A percentile compares a stretch with the other conserved stretches of the same genome.
Evolutionary conservation across 2,888 invertebrate species (phyloP).

Genomic region (Vanessa cardui): DNA sequence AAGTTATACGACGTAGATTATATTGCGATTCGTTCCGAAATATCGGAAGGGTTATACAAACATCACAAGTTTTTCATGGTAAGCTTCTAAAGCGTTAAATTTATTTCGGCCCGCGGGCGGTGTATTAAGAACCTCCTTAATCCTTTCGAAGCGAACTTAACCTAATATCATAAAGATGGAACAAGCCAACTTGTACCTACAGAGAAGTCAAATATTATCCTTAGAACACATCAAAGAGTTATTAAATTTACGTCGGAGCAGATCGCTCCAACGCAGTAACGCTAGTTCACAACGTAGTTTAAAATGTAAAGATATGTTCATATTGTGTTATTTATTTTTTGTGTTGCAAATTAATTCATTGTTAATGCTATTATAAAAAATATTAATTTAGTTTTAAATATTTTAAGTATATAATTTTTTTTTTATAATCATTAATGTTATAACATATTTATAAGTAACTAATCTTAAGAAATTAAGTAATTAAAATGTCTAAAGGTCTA

Average conservation of each 20-base stretch:
- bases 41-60: conserved; percentile 54
- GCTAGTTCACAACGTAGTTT: conserved; percentile 5
- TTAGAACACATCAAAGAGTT: conserved; percentile 73
- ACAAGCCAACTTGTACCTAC: conserved; percentile 74
- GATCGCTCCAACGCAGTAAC: conserved; percentile 18
- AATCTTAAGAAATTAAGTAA: too few relatives aligned
- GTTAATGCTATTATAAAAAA: neutral
- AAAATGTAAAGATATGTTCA: conserved; percentile 5
- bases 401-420: too few relatives aligned
- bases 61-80: conserved; percentile 79
- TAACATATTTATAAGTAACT: too few relatives aligned
- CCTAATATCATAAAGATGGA: conserved; percentile 81
- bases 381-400: too few relatives aligned
- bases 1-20: conserved; percentile 30
- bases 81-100: conserved; percentile 78
- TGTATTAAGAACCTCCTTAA: conserved; percentile 79
- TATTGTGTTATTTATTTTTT: neutral
- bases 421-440: too few relatives aligned
- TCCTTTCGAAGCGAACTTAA: conserved; percentile 79
- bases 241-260: conserved; percentile 63
- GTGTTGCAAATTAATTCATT: conserved; percentile 52
- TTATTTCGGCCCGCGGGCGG: conserved; percentile 79
- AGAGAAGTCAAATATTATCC: conserved; percentile 80
- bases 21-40: conserved; percentile 52
- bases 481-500: too few relatives aligned